Evolutionary conservation across 2,888 invertebrate genomes (phyloP).

Genomic region (Rhingia rostrata): DNA sequence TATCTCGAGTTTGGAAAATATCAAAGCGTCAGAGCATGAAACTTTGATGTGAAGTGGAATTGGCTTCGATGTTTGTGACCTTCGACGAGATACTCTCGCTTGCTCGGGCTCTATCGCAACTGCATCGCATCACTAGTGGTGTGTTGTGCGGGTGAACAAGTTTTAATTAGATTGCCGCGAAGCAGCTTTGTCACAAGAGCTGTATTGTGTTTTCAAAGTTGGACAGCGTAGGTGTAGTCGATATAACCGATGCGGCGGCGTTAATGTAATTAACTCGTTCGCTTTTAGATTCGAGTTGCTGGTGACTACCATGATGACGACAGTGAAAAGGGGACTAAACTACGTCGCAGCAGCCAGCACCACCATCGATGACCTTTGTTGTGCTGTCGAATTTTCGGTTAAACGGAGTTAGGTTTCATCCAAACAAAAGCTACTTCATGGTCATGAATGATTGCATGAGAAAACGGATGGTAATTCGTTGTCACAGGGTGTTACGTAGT

Average conservation of each 20-base stretch:
- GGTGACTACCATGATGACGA: not conserved
- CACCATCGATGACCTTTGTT: not conserved
- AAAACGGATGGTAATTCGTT: too few relatives aligned
- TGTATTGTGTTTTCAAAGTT: conserved; percentile 14
- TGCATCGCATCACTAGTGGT: not conserved
- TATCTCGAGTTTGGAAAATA: conserved; percentile 36
- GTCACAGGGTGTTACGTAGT: too few relatives aligned
- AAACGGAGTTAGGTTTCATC: too few relatives aligned
- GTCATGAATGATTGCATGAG: too few relatives aligned
- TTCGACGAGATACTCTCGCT: conserved; percentile 51
- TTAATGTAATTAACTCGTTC: conserved; percentile 49
- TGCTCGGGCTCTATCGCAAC: too few relatives aligned
- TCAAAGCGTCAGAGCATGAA: conserved; percentile 32
- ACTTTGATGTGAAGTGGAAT: conserved; percentile 1
- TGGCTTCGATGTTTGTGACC: conserved; percentile 46
- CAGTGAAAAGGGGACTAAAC: conserved; percentile 25
- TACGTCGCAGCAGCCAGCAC: not conserved
- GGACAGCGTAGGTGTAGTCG: conserved; percentile 30
- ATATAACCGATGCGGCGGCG: conserved; percentile 1
- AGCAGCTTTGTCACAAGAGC: conserved; percentile 37
- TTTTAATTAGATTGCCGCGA: conserved; percentile 48
- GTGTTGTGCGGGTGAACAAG: conserved; percentile 49
- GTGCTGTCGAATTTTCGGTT: too few relatives aligned
- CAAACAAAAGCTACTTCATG: too few relatives aligned
- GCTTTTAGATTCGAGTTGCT: conserved; percentile 16